A percentile compares a stretch with the other conserved stretches of the same genome.
Conservation (phyloP, 2,888 invertebrate species). For the Caenorhabditis sp. region DNA sequence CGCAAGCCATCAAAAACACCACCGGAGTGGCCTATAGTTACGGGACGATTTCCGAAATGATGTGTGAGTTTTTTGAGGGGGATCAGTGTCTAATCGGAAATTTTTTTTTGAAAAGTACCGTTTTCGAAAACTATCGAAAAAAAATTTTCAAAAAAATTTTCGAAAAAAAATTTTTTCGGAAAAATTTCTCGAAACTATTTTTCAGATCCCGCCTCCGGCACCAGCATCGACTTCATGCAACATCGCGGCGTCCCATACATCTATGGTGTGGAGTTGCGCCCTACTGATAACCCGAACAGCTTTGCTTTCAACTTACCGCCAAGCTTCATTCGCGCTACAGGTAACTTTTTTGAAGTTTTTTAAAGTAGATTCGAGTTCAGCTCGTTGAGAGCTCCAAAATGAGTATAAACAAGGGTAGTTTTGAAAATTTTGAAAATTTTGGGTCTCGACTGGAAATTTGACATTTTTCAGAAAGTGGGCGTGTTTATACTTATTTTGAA, state of each 20-base stretch:
- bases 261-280: constrained; percentile 79
- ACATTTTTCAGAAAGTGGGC: no score
- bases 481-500: no score
- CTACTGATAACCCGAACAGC: constrained; percentile 72
- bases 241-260: constrained; percentile 80
- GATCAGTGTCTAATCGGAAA: background rate
- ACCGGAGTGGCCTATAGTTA: constrained; percentile 79
- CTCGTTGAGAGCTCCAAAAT: background rate
- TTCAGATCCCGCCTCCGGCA: constrained; percentile 82
- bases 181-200: no score
- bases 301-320: constrained; percentile 79
- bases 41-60: constrained; percentile 81
- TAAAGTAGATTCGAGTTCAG: background rate
- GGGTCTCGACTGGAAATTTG: no score
- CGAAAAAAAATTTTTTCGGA: no score
- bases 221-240: constrained; percentile 82
- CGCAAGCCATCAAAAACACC: constrained; percentile 78
- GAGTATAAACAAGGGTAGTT: no score
- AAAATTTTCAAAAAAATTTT: no score
- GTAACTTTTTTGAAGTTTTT: constrained; percentile 40
- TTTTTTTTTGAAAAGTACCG: background rate
- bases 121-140: no score
- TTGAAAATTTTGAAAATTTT: no score
- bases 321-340: constrained; percentile 76
- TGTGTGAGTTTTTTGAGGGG: constrained; percentile 78